Evolutionary conservation across 1,140 invertebrate genomes (phyloP).

Genomic region (Lithobius niger): DNA sequence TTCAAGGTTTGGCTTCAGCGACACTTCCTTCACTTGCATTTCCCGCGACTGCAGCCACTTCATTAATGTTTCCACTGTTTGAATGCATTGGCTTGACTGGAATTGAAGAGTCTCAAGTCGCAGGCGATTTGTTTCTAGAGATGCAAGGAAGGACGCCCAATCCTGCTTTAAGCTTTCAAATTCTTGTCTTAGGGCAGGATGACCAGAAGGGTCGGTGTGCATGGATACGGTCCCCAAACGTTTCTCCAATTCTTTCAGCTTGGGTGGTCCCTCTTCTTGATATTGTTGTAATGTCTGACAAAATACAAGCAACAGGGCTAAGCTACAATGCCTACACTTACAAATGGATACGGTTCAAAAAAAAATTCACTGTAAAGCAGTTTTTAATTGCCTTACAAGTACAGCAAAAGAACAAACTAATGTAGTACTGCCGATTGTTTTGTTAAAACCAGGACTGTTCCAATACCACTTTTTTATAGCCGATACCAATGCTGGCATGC

Average conservation of each 20-base stretch:
- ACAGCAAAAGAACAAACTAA: too few relatives aligned
- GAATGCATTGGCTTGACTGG: conserved; percentile 65
- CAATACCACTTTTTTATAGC: too few relatives aligned
- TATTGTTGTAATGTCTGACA: neutral
- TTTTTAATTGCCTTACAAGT: too few relatives aligned
- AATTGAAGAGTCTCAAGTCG: conserved; percentile 51
- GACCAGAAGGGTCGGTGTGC: conserved; percentile 64
- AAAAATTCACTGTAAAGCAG: conserved; percentile 16
- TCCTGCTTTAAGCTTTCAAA: conserved; percentile 52
- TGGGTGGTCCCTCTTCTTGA: conserved; percentile 58
- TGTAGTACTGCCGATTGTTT: too few relatives aligned
- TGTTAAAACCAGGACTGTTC: too few relatives aligned
- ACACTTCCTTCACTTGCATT: conserved; percentile 71
- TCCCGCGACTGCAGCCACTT: conserved; percentile 75
- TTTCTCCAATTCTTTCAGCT: conserved; percentile 52
- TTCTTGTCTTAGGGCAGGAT: conserved; percentile 53
- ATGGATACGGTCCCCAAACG: conserved; percentile 55
- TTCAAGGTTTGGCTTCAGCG: conserved; percentile 66
- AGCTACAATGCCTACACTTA: too few relatives aligned
- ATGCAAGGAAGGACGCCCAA: conserved; percentile 61
- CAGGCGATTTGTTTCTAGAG: conserved; percentile 47
- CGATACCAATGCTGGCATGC: too few relatives aligned
- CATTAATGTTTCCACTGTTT: conserved; percentile 55
- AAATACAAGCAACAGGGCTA: too few relatives aligned
- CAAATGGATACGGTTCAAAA: conserved; percentile 27